Evolutionary conservation across 2,113 vertebrate genomes (phyloP).

Genomic region (Neolamprologus longior): DNA sequence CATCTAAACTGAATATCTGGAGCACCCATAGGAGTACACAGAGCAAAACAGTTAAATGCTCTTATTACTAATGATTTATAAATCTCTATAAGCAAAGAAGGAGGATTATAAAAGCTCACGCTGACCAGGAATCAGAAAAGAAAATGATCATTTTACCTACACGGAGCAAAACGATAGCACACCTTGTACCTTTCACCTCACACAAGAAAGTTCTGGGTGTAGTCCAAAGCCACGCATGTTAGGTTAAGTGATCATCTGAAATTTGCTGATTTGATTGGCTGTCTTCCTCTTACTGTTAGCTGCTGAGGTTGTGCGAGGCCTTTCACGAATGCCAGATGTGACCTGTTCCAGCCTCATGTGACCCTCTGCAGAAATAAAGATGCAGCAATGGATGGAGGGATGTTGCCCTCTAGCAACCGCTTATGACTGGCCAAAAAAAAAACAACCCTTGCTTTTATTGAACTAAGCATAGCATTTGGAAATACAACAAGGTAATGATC

Average conservation of each 20-base stretch:
- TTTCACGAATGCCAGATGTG: not conserved
- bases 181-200: not conserved
- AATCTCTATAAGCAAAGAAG: not conserved
- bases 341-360: not conserved
- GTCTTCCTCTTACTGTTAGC: not conserved
- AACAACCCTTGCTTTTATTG: rapidly evolving
- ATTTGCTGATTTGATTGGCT: not conserved
- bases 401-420: not conserved
- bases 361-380: not conserved
- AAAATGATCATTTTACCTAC: not conserved
- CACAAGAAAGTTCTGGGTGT: not conserved
- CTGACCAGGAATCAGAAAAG: not conserved
- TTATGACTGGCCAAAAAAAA: not conserved
- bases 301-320: not conserved
- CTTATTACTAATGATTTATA: not conserved
- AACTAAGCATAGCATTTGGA: not conserved
- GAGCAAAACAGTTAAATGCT: not conserved
- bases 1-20: not conserved
- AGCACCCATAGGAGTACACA: not conserved
- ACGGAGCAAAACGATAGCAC: not conserved
- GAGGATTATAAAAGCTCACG: not conserved
- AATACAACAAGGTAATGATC: not conserved
- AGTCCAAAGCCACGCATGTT: not conserved
- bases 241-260: not conserved
- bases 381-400: not conserved